Evolutionary conservation across 1,140 invertebrate genomes (phyloP), one percentile per base, ranked within the genome.

Genomic region (Matsumurasca onukii): DNA sequence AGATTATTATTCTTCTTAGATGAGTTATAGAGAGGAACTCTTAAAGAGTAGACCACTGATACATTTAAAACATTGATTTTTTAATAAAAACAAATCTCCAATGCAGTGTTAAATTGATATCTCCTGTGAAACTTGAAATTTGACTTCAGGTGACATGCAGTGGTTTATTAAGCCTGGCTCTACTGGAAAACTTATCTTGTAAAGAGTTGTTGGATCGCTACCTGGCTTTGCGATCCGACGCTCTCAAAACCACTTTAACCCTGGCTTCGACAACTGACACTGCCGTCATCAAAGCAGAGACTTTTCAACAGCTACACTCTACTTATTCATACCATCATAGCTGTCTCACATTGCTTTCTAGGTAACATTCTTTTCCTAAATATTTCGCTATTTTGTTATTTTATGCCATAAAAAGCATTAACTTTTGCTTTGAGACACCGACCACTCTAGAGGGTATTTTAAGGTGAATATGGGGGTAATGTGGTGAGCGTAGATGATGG

Each of bases 131-230:
- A 55, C 22, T 5, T 25, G 17, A 25, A 12, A 9, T 25, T 55
- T 55, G 24, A n/a, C n/a, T 59, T 3, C 62, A 65, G 62, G 62
- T 45, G 13, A 45, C 62, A 2, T 67, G 75, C 76, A 73, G 73
- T 20, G 22, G 12, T 29, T 17, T 64, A n/a, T 3, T 69, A 13
- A 51, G 45, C 31, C 59, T 69, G 24, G 25, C 63, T 22, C 48
- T 52, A 9, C 31, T 69, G 31, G 25, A 65, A 27, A 63, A 22
- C 30, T 49, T 39, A 3, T 12, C 27, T 24, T 25, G 31, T 29
- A 12, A 17, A 9, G 34, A 65, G 24, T 24, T 65, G 22, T 39
- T 65, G 24, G n/a, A 65, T n/a, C 17, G 39, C 20, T 65, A 45
- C 17, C 5, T 65, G 3, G 15, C 31, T 3, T 25, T 65, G 27